These are phyloP conservation scores for Empis stercorea DNA, from an alignment of 2,888 invertebrate species.

Conservation along the genomic window DNA sequence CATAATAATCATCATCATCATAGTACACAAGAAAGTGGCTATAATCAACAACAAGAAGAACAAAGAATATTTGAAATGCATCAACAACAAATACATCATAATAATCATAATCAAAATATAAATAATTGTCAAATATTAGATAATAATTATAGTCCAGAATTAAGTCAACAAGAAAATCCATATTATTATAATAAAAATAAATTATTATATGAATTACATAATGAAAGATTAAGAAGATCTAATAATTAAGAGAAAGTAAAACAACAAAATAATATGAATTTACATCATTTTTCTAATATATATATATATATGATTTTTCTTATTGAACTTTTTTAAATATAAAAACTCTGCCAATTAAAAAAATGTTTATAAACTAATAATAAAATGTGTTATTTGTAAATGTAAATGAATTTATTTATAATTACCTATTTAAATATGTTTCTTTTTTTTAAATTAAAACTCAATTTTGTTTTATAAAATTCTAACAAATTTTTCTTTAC, in stretches of 20 bases:
- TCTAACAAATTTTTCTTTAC: too few species aligned
- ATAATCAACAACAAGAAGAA: conserved; percentile 15
- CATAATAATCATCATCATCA: conserved; percentile 9
- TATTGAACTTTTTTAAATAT: background rate
- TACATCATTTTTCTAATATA: background rate
- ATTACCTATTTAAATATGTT: too few species aligned
- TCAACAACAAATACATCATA: conserved; percentile 12
- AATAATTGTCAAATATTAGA: conserved; percentile 14
- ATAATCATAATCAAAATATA: conserved; percentile 7
- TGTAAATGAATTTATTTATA: too few species aligned
- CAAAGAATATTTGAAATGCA: conserved; percentile 11
- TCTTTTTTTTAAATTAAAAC: too few species aligned
- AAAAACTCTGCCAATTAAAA: background rate
- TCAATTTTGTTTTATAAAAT: too few species aligned
- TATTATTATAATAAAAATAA: conserved; percentile 79
- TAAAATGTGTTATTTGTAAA: too few species aligned
- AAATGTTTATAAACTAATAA: too few species aligned
- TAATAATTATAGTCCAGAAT: conserved; percentile 54
- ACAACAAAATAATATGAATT: background rate
- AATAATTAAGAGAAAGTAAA: background rate
- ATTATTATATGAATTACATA: conserved; percentile 70
- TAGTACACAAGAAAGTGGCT: conserved; percentile 20
- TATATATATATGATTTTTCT: background rate
- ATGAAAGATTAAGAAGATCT: conserved; percentile 60
- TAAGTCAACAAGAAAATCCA: conserved; percentile 64